Percentiles rank a stretch among this genome's conserved stretches.
Evolutionary conservation across 1,140 invertebrate genomes (phyloP).

Genomic region (Brachionus manjavacas): DNA sequence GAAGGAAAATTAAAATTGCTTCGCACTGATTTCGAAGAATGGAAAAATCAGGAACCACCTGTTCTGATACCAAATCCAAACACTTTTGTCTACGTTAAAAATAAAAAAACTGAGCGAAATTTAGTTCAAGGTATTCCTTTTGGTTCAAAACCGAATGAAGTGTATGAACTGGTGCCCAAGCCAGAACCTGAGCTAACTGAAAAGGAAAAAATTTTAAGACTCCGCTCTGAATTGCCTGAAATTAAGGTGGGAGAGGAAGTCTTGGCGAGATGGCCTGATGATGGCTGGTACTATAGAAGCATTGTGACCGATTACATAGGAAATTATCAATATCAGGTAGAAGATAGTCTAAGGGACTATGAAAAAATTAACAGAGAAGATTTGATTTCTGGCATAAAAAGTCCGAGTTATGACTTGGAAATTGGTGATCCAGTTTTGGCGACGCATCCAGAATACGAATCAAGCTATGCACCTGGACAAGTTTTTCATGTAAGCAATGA

Average conservation of each 20-base stretch:
- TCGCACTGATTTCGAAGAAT: slow-evolving; percentile 20
- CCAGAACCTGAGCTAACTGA: neutral
- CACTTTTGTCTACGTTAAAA: slow-evolving; percentile 1
- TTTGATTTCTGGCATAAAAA: slow-evolving; percentile 47
- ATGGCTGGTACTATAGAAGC: slow-evolving; percentile 53
- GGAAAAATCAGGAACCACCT: slow-evolving; percentile 33
- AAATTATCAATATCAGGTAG: neutral
- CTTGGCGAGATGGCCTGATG: slow-evolving; percentile 50
- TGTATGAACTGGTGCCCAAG: slow-evolving; percentile 28
- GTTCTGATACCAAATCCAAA: slow-evolving; percentile 27
- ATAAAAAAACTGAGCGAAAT: slow-evolving; percentile 3
- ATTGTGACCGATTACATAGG: slow-evolving; percentile 7
- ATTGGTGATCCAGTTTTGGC: slow-evolving; percentile 48
- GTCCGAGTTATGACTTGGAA: slow-evolving; percentile 45
- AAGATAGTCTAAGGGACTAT: slow-evolving; percentile 3
- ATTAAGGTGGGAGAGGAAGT: slow-evolving; percentile 48
- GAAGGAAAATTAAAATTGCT: slow-evolving; percentile 33
- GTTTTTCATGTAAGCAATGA: slow-evolving; percentile 45
- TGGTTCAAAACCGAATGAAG: slow-evolving; percentile 42
- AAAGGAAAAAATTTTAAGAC: neutral
- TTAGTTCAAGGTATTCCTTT: neutral
- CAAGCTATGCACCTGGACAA: slow-evolving; percentile 51
- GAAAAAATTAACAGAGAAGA: slow-evolving; percentile 8
- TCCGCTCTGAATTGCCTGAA: slow-evolving; percentile 24
- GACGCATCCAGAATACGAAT: slow-evolving; percentile 47